Evolutionary conservation across 2,797 vertebrate genomes (phyloP), one percentile per base, ranked within the genome.

Genomic region (Natrix natrix): DNA sequence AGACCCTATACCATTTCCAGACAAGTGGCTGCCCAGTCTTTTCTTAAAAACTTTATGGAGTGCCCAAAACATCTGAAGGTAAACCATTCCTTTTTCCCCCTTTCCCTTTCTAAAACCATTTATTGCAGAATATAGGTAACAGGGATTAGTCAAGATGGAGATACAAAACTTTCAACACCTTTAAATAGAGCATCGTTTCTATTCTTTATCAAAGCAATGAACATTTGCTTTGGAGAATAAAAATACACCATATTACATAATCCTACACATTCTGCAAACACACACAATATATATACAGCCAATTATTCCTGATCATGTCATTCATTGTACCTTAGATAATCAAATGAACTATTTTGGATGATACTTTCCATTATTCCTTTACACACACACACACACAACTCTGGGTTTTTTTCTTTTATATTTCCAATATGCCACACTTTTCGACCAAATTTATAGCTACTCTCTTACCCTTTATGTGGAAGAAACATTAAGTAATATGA

Each of bases 251-350:
- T 55, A 93, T 94, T 91, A 89, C 74, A 91, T 93, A 95, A 94
- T 92, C 92, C 28, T 96, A 37, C 26, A 37, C 91, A 17, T 94
- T 95, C 66, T 32, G 55, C 57, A 20, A 59, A 59, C 20, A 59
- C 17, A 59, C 57, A 59, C 17, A 59, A 5, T 7, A 59, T 59
- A 59, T 20, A 59, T 20, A 7, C 17, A 59, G 94, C 94, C 87
- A 94, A 96, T 96, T 96, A 92, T 95, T 88, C 94, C 94, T 54
- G 26, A 94, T 91, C 74, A 95, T 92, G 90, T 92, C 32, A 94
- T 59, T 92, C 93, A 94, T 95, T 96, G 94, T 66, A 92, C 88
- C 43, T 95, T 43, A 28, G 8, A 90, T 92, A 95, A 93, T 59
- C 2, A 88, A 8, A 91, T 78, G 4, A 5, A 1, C 37, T 94